phyloP scores from a whole-genome alignment of 2,888 invertebrate species.

The Neoitamus cyanurus region DNA sequence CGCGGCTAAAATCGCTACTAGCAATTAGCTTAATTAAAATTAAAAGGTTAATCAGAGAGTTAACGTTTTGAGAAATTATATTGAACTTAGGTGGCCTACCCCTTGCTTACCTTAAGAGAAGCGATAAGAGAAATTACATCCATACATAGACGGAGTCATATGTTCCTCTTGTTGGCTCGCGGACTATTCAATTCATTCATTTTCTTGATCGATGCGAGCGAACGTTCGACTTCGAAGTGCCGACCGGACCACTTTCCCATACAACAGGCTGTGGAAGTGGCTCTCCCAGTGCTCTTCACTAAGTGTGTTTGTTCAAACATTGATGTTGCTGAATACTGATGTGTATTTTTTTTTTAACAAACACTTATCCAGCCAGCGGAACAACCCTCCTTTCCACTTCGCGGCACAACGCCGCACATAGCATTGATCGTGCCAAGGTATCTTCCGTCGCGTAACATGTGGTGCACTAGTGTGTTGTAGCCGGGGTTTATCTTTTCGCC shows the following conservation, averaged over 20 bases:
- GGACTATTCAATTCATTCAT: neutral
- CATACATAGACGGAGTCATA: neutral
- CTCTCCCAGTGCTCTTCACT: neutral
- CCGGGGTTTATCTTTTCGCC: slow-evolving; percentile 12
- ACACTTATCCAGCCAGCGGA: neutral
- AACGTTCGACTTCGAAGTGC: too few species aligned
- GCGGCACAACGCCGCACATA: neutral
- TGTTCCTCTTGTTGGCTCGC: neutral
- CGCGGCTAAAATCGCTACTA: neutral
- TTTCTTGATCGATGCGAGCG: neutral
- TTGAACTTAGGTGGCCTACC: neutral
- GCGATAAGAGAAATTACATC: neutral
- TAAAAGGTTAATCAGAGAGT: neutral
- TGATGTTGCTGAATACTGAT: neutral
- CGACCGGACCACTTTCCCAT: neutral
- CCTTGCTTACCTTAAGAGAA: neutral
- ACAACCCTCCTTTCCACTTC: neutral
- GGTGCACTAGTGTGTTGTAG: neutral
- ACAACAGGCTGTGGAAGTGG: neutral
- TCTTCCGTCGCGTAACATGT: neutral
- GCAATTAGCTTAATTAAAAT: slow-evolving; percentile 5
- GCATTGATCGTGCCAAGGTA: neutral
- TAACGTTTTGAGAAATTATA: neutral
- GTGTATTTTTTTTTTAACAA: neutral
- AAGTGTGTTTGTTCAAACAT: neutral